These are phyloP conservation scores for Drosophila neocordata DNA, from an alignment of 1,140 invertebrate species.

Conservation along the genomic window DNA sequence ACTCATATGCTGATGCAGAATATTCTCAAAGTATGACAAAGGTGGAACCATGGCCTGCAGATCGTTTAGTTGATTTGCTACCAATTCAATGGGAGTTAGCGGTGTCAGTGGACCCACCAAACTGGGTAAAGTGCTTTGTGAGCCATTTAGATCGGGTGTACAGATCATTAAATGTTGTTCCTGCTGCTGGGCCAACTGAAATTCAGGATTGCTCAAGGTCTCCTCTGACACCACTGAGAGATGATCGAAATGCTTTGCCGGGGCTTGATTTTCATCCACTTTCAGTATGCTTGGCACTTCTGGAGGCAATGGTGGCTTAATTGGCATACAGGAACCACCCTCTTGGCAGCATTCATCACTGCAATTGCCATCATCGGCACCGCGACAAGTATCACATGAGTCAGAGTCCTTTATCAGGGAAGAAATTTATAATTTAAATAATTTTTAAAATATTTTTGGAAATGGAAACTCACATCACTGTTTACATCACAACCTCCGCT, in stretches of 20 bases:
- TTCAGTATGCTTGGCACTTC: slow-evolving; percentile 55
- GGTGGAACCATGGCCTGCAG: slow-evolving; percentile 76
- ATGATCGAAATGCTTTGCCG: slow-evolving; percentile 88
- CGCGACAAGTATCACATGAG: slow-evolving; percentile 83
- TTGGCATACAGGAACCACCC: slow-evolving; percentile 60
- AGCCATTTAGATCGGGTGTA: slow-evolving; percentile 60
- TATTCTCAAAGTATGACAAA: slow-evolving; percentile 81
- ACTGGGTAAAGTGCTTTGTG: slow-evolving; percentile 73
- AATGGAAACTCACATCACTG: slow-evolving; percentile 69
- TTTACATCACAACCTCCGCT: slow-evolving; percentile 77
- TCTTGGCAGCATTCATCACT: slow-evolving; percentile 78
- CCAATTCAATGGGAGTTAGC: slow-evolving; percentile 73
- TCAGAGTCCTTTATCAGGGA: slow-evolving; percentile 65
- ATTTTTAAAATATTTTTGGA: too few relatives aligned
- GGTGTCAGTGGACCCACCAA: slow-evolving; percentile 72
- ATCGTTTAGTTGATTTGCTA: slow-evolving; percentile 78
- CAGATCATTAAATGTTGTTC: slow-evolving; percentile 54
- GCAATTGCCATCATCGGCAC: slow-evolving; percentile 78
- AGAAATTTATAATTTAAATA: too few relatives aligned
- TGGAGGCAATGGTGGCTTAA: slow-evolving; percentile 54
- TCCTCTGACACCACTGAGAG: slow-evolving; percentile 90
- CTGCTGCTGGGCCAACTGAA: slow-evolving; percentile 50
- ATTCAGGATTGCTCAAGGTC: slow-evolving; percentile 84
- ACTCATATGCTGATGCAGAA: slow-evolving; percentile 67
- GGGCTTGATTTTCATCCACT: slow-evolving; percentile 80